Evolutionary conservation across 2,888 invertebrate species (phyloP).

Genomic region (Pilophorus perplexus): DNA sequence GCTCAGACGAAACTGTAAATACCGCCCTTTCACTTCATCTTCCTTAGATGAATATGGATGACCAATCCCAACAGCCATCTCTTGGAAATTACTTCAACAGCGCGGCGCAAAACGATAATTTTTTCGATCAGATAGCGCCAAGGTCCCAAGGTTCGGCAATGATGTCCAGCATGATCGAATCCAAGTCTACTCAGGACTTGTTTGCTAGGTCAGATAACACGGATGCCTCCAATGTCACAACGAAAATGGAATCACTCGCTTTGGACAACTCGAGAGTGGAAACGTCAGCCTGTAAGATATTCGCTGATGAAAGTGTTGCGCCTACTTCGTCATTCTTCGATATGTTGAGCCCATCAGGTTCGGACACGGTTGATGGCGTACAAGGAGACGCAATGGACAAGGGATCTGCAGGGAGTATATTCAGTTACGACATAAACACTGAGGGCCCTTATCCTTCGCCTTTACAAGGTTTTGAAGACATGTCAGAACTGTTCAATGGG

Average conservation of each 20-base stretch:
- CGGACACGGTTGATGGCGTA: conserved; percentile 21
- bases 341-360: conserved; percentile 52
- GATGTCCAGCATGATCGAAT: conserved; percentile 50
- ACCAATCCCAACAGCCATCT: conserved; percentile 3
- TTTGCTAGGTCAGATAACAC: conserved; percentile 38
- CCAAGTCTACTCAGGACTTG: conserved; percentile 48
- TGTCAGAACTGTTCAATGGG: conserved; percentile 48
- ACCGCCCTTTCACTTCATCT: too few species aligned
- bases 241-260: not conserved
- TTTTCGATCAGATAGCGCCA: conserved; percentile 50
- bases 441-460: conserved; percentile 47
- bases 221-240: not conserved
- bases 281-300: conserved; percentile 55
- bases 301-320: conserved; percentile 53
- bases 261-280: conserved; percentile 43
- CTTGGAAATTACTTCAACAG: conserved; percentile 29
- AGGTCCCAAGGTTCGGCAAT: conserved; percentile 47
- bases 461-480: conserved; percentile 48
- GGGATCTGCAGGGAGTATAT: conserved; percentile 46
- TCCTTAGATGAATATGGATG: too few species aligned
- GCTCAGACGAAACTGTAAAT: too few species aligned
- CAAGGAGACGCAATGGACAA: conserved; percentile 10
- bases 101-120: conserved; percentile 42
- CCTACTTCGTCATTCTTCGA: conserved; percentile 55
- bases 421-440: conserved; percentile 33